Conservation (phyloP, 2,888 invertebrate genomes). For the Mechanitis messenoides region DNA sequence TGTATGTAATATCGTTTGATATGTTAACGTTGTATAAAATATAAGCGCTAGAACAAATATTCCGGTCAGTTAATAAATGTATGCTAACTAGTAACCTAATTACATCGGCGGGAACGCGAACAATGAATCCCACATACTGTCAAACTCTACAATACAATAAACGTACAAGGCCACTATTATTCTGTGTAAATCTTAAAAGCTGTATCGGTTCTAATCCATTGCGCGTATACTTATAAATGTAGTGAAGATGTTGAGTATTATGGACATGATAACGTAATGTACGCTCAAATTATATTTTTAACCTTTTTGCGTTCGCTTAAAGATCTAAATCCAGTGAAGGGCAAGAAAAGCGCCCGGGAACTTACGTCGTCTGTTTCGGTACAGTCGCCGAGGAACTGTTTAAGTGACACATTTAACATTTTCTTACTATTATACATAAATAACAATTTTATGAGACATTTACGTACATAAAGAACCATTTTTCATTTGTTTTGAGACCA, state of each 20-base stretch:
- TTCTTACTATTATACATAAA: neutral
- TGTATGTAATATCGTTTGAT: neutral
- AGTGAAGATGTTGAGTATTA: slow-evolving; percentile 31
- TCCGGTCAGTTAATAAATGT: slow-evolving; percentile 2
- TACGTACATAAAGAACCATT: too few relatives aligned
- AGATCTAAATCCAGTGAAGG: slow-evolving; percentile 14
- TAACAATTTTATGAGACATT: too few relatives aligned
- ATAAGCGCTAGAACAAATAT: neutral
- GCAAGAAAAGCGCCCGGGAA: slow-evolving; percentile 22
- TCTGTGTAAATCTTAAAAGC: slow-evolving; percentile 30
- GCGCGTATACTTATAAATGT: slow-evolving; percentile 36
- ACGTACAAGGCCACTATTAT: slow-evolving; percentile 25
- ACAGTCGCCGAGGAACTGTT: slow-evolving; percentile 28
- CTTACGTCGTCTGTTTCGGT: slow-evolving; percentile 35
- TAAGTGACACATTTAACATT: slow-evolving; percentile 16
- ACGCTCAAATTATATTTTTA: slow-evolving; percentile 12
- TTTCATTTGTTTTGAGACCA: too few relatives aligned
- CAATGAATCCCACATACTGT: slow-evolving; percentile 30
- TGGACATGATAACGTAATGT: slow-evolving; percentile 25
- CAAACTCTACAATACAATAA: slow-evolving; percentile 25
- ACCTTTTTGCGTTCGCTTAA: slow-evolving; percentile 11
- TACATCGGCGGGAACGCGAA: slow-evolving; percentile 15
- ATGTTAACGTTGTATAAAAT: neutral
- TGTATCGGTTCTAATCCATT: slow-evolving; percentile 31
- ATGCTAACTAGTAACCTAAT: slow-evolving; percentile 4